These are phyloP conservation scores for Nanorana parkeri DNA, from an alignment of 2,113 vertebrate species.

Conservation along the genomic window DNA sequence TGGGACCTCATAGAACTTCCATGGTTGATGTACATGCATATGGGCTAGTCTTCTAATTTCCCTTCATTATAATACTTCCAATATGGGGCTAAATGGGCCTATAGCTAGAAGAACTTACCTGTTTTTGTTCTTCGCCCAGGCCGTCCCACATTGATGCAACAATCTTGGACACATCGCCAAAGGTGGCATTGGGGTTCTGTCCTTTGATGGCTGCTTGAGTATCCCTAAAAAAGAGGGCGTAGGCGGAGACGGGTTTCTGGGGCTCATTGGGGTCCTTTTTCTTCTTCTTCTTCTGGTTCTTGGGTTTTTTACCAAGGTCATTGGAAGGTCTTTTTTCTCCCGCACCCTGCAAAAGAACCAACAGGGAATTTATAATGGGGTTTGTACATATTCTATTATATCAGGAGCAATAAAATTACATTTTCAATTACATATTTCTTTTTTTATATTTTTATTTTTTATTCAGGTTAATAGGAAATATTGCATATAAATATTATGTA, in stretches of 20 bases:
- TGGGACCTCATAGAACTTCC: too few relatives aligned
- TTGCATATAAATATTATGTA: too few relatives aligned
- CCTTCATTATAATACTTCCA: too few relatives aligned
- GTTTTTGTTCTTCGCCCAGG: conserved; percentile 95
- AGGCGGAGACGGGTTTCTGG: conserved; percentile 95
- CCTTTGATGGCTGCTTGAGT: conserved; percentile 98
- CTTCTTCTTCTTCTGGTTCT: conserved; percentile 98
- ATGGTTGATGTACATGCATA: too few relatives aligned
- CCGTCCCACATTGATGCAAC: conserved; percentile 99
- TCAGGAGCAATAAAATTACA: too few relatives aligned
- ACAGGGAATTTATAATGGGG: neutral
- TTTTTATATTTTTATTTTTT: too few relatives aligned
- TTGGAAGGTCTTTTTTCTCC: conserved; percentile 93
- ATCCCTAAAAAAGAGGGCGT: conserved; percentile 97
- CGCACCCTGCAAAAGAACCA: conserved; percentile 74
- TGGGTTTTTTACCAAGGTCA: conserved; percentile 94
- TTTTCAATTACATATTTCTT: too few relatives aligned
- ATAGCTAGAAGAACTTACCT: conserved; percentile 72
- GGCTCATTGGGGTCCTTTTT: conserved; percentile 99
- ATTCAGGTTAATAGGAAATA: too few relatives aligned
- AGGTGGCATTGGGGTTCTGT: conserved; percentile 96
- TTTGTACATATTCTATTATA: too few relatives aligned
- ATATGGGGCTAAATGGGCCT: too few relatives aligned
- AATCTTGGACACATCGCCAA: conserved; percentile 96
- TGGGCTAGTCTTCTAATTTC: too few relatives aligned